phyloP scores from a whole-genome alignment of 2,797 vertebrate species.

The Oceanodroma leucorhoa region DNA sequence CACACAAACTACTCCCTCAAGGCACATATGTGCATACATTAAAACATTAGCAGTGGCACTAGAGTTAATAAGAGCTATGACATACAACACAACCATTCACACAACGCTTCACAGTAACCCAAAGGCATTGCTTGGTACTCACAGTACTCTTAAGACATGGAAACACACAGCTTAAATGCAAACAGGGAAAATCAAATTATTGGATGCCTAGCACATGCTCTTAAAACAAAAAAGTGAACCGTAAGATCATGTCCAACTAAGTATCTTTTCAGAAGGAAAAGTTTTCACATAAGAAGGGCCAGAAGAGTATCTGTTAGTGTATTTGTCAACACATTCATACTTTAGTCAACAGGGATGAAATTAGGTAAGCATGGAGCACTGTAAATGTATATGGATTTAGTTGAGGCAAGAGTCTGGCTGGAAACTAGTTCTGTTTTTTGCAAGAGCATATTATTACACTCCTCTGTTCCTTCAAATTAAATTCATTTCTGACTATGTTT shows the following conservation, averaged over 20 bases:
- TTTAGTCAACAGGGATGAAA: background rate
- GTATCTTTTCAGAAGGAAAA: background rate
- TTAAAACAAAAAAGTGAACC: background rate
- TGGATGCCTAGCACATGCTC: background rate
- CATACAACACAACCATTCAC: conserved; percentile 35
- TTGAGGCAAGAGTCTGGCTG: background rate
- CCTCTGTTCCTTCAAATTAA: background rate
- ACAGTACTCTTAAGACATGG: background rate
- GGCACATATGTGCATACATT: conserved; percentile 64
- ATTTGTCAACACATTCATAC: background rate
- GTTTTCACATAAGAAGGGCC: background rate
- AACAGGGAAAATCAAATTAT: background rate
- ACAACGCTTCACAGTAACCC: conserved; percentile 21
- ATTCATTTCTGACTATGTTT: background rate
- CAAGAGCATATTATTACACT: background rate
- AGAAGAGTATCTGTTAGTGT: background rate
- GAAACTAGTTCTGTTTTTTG: background rate
- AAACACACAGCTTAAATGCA: background rate
- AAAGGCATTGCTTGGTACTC: background rate
- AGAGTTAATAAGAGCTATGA: conserved; percentile 69
- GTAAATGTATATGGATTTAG: background rate
- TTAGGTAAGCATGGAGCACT: background rate
- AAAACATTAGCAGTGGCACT: conserved; percentile 69
- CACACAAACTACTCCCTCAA: conserved; percentile 69
- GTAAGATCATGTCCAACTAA: background rate